Percentiles rank a stretch among this genome's conserved stretches.
Evolutionary conservation across 1,140 invertebrate species (phyloP).

Genomic region (Ericerus pela): DNA sequence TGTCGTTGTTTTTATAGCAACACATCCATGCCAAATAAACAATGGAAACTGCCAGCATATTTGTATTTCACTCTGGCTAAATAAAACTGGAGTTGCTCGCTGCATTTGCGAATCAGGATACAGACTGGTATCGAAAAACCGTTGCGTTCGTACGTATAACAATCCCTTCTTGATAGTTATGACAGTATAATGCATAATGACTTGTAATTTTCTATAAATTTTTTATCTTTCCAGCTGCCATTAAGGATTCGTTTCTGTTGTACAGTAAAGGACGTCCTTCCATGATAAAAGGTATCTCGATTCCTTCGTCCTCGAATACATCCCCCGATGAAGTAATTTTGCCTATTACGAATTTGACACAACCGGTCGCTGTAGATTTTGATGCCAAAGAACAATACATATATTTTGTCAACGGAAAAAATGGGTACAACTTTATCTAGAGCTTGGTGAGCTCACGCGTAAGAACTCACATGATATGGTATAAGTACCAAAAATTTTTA

Average conservation of each 20-base stretch:
- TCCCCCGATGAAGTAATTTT: constrained; percentile 41
- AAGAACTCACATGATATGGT: too few relatives aligned
- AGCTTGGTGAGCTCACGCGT: too few relatives aligned
- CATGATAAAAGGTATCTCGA: constrained; percentile 44
- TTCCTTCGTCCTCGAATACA: constrained; percentile 28
- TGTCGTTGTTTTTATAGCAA: constrained; percentile 30
- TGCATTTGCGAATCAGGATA: constrained; percentile 58
- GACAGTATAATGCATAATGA: background rate
- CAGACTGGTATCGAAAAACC: constrained; percentile 36
- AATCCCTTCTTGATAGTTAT: background rate
- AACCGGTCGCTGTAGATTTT: constrained; percentile 50
- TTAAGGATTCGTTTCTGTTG: constrained; percentile 41
- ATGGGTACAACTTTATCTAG: too few relatives aligned
- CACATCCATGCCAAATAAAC: constrained; percentile 50
- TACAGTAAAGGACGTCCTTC: constrained; percentile 44
- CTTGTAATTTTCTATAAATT: background rate
- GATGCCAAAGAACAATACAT: constrained; percentile 46
- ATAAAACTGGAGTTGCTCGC: constrained; percentile 31
- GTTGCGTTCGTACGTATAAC: constrained; percentile 41
- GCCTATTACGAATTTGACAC: constrained; percentile 44
- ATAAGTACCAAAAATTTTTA: too few relatives aligned
- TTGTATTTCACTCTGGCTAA: constrained; percentile 45
- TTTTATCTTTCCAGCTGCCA: constrained; percentile 30
- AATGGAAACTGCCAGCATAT: constrained; percentile 61
- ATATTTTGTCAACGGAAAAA: constrained; percentile 46